Evolutionary conservation across 2,888 invertebrate genomes (phyloP), one percentile per base, ranked within the genome.

Genomic region (Pharmacophagus antenor): DNA sequence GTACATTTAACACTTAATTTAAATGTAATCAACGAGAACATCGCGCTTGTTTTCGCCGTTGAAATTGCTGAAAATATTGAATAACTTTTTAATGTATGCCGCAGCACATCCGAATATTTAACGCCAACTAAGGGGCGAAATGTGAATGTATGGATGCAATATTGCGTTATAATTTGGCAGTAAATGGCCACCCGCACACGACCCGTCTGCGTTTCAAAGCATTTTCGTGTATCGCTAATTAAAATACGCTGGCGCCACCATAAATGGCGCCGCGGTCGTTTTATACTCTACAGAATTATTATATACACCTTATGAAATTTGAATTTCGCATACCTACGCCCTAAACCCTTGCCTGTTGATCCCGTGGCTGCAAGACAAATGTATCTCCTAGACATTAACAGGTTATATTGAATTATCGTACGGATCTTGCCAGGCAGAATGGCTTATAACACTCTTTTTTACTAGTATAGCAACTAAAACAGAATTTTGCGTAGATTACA

Each of bases 151-250:
- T 64, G 74, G 79, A 78, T 81, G 77, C 76, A 73, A 80, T 79
- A 80, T 77, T 77, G 77, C 73, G 70, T 80, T 83, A 85, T 85
- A 81, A 86, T 83, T 82, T 72, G 73, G 74, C 74, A 67, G 67
- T 70, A 72, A 77, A 76, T 73, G 74, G 69, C 69, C 67, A 71
- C 76, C 71, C 74, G 67, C 78, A 77, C 77, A 77, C 70, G 71
- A 72, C 71, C 50, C 72, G 71, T 67, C 66, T 69, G 67, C 67
- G 79, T 82, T 84, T 84, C 87, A 88, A 84, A 89, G 88, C 88
- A 86, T 89, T 88, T 84, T 83, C 88, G 76, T 90, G 89, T 90
- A 88, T 85, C 73, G 80, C 87, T 90, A 90, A 90, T 90, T 88
- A 85, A 88, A 88, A 89, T 86, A 83, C 84, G 87, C 84, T 87